Base-by-base conservation (phyloP, 2,888 invertebrate genomes). In the Drosophila sordidula region DNA sequence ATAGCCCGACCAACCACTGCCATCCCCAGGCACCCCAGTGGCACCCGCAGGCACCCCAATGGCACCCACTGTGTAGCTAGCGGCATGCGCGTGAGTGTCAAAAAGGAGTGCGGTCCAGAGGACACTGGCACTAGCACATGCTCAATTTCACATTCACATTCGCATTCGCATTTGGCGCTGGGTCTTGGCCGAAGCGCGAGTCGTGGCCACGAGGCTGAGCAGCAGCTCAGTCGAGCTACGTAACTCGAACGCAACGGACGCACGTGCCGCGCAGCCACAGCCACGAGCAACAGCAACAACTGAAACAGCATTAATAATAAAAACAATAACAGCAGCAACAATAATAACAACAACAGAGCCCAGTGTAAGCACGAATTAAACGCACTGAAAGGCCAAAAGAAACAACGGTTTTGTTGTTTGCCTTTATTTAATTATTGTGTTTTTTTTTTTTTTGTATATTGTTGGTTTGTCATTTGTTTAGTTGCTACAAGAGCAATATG, bases 191-290 rank as follows among this genome's bases (percentile, higher is more conserved):
- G 68, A 67, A 62, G 76, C 69, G 39, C 32, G 62, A 55, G 54
- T 72, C 72, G 75, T 42, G 41, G 16, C 16, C 45, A 49, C 75
- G 73, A 69, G 44, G 34, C 58, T 26, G 36, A 49, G 41, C 58
- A 41, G 52, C 56, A 26, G 45, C 71, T 90, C 83, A 91, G 91
- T 91, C 89, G 90, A 91, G 90, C 87, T 81, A 77, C 86, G 88
- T 78, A 85, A 83, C 89, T 90, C 89, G 79, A 90, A 89, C 80
- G 77, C 73, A 86, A 80, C 88, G 90, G 86, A 83, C 78, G 75
- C 32, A 26, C 44, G 71, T 64, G 68, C 52, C 63, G 61, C 63
- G 64, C 72, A 45, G 51, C 46, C 14, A 45, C 22, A 8, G 46
- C 55, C 45, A 59, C 32, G 25, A 68, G 54, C 56, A 76, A 45